phyloP scores from a whole-genome alignment of 1,140 invertebrate genomes.

The Drosophila bocqueti region DNA sequence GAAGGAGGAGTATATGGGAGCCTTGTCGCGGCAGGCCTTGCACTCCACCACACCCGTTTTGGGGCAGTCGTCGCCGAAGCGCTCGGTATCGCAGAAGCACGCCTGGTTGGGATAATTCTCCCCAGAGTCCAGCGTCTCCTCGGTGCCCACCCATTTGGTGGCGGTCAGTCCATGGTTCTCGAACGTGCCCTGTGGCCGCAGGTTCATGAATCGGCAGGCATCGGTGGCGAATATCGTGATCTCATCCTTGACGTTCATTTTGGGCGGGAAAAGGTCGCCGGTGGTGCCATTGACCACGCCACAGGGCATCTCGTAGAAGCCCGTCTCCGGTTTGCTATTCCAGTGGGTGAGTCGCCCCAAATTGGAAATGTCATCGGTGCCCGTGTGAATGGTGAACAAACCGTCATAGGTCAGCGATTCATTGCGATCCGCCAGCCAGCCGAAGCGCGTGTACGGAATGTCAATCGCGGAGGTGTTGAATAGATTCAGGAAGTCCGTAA shows the following conservation, averaged over 20 bases:
- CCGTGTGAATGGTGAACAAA: constrained; percentile 90
- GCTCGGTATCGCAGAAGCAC: constrained; percentile 86
- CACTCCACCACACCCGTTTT: constrained; percentile 88
- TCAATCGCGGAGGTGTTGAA: constrained; percentile 86
- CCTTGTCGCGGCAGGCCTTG: constrained; percentile 89
- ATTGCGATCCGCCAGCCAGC: constrained; percentile 93
- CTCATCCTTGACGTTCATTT: constrained; percentile 86
- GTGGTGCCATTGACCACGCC: constrained; percentile 89
- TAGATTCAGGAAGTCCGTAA: constrained; percentile 87
- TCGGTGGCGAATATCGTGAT: constrained; percentile 90
- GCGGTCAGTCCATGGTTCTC: constrained; percentile 86
- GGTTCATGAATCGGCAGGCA: constrained; percentile 88
- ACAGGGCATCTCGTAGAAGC: constrained; percentile 88
- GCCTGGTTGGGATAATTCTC: constrained; percentile 87
- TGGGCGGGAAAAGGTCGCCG: constrained; percentile 92
- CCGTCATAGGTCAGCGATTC: constrained; percentile 90
- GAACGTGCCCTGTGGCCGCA: constrained; percentile 69
- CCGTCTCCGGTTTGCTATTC: constrained; percentile 87
- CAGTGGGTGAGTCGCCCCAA: constrained; percentile 89
- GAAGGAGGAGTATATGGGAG: constrained; percentile 93
- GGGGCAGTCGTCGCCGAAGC: constrained; percentile 80
- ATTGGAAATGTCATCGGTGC: constrained; percentile 87
- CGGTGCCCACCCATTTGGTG: constrained; percentile 87
- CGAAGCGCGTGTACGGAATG: constrained; percentile 90
- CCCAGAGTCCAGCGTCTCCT: constrained; percentile 89